Evolutionary conservation across 2,797 vertebrate genomes (phyloP), one percentile per base, ranked within the genome.

Genomic region (Tangara arthus): DNA sequence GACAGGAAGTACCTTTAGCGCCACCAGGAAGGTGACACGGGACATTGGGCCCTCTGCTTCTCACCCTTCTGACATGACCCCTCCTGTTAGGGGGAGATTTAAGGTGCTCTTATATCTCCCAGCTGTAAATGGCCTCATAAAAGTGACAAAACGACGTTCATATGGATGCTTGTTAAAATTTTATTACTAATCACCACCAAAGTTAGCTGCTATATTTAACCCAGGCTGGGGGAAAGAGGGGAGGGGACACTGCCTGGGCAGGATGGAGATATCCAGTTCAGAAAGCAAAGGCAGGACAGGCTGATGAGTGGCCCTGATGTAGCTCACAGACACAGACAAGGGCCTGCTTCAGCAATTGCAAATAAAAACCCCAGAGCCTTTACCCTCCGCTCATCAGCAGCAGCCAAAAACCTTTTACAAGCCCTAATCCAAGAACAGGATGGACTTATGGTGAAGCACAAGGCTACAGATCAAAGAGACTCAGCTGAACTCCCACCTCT

Each of bases 151-250:
- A 97, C 98, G 98, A 99, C 97, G 98, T 98, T 99, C 99, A 98
- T 99, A 99, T 98, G 97, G 98, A 98, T 98, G 98, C 98, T 98
- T 98, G 98, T 99, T 99, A 99, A 99, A 98, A 98, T 99, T 99
- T 99, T 99, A 99, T 99, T 99, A 99, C 99, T 99, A 99, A 99
- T 99, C 98, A 98, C 98, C 97, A 97, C 96, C 97, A 97, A 97
- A 97, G 97, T 98, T 96, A 96, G 97, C 95, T 83, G 89, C 88
- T 96, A 94, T 95, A 97, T 96, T 97, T 97, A 97, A 97, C 95
- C 69, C 42, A 95, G 81, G 89, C 82, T 90, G 70, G 27, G 80
- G 85, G 86, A 64, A 88, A 87, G 84, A 96, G 83, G 65, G 92
- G 71, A 90, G 93, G 92, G 61, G 39, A 39, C 60, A 50, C 12